Evolutionary conservation across 2,797 vertebrate species (phyloP), one percentile per base, ranked within the genome.

Genomic region (Sebastes hubbsi): DNA sequence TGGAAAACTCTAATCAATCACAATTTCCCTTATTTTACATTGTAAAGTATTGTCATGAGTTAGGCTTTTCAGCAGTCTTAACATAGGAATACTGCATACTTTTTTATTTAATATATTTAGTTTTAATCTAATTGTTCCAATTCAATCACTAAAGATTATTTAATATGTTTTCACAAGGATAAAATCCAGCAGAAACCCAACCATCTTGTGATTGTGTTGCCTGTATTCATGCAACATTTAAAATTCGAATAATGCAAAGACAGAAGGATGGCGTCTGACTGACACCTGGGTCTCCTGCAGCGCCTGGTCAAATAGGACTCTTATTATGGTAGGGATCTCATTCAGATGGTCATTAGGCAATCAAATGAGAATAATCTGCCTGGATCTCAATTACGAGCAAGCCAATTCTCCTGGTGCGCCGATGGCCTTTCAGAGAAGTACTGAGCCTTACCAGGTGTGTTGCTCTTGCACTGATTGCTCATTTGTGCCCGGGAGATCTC

Each of bases 281-380:
- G 91, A 94, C 82, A 88, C 80, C 64, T 60, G 76, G 82, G 85
- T 73, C 85, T 85, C 81, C 83, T 81, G 87, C 85, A 84, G 83
- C 75, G 59, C 71, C 83, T 91, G 88, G 91, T 92, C 84, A 88
- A 88, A 90, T 69, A 75, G 75, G 71, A 66, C 77, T 92, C 88
- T 87, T 90, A 92, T 92, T 93, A 92, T 87, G 71, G 75, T 65
- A 86, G 85, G 79, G 85, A 92, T 93, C 87, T 91, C 89, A 93
- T 94, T 95, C 91, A 92, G 90, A 86, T 85, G 85, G 88, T 92
- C 94, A 93, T 93, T 94, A 94, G 87, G 91, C 91, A 94, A 93
- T 95, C 92, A 94, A 93, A 94, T 93, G 85, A 91, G 88, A 91
- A 93, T 94, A 94, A 95, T 95, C 84, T 86, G 81, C 83, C 83